phyloP scores from a whole-genome alignment of 1,140 invertebrate species.

The Pogonognathellus flavescens region DNA sequence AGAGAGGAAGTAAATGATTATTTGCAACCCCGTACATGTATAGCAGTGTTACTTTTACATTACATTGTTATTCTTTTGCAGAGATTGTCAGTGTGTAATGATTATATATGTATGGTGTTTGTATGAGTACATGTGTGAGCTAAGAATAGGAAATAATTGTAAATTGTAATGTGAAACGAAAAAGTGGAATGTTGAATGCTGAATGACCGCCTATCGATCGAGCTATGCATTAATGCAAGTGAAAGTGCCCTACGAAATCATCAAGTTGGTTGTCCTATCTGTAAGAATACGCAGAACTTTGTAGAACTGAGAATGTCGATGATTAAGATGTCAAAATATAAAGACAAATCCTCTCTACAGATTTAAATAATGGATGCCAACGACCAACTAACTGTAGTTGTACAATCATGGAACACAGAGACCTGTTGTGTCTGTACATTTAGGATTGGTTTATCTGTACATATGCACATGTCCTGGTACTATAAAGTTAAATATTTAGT shows the following conservation, averaged over 20 bases:
- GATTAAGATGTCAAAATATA: conserved; percentile 23
- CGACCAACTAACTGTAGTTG: background rate
- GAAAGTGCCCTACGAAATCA: conserved; percentile 34
- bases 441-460: no score
- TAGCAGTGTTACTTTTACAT: no score
- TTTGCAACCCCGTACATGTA: no score
- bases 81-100: no score
- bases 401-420: background rate
- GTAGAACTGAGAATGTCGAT: conserved; percentile 11
- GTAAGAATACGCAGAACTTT: background rate
- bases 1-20: no score
- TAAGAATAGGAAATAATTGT: background rate
- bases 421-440: no score
- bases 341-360: conserved; percentile 2
- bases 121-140: no score
- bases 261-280: background rate
- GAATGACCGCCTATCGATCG: background rate
- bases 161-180: background rate
- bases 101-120: no score
- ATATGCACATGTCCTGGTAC: no score
- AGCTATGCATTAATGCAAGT: conserved; percentile 4
- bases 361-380: background rate
- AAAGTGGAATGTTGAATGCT: background rate
- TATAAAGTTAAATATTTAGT: no score
- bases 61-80: no score